Conservation (phyloP, 2,113 vertebrate genomes). For the Ptilonorhynchus violaceus region DNA sequence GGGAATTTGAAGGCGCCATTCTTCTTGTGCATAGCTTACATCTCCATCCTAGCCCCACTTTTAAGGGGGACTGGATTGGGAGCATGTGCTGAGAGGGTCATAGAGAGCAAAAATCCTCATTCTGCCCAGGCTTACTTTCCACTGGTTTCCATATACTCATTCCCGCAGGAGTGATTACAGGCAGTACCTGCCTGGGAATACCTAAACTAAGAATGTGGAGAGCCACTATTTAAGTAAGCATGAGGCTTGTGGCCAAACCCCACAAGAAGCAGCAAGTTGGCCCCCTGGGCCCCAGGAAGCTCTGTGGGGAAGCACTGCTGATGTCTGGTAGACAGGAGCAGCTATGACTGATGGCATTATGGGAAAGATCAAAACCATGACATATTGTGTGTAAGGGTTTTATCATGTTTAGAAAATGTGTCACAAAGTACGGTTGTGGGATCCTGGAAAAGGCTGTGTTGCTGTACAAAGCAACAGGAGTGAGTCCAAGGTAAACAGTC, state of each 20-base stretch:
- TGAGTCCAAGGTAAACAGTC: background rate
- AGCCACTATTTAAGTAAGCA: background rate
- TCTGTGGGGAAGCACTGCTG: background rate
- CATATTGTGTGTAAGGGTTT: background rate
- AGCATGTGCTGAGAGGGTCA: rapidly evolving
- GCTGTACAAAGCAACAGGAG: background rate
- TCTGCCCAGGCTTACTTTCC: background rate
- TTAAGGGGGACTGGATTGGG: background rate
- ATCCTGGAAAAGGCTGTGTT: background rate
- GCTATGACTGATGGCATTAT: background rate
- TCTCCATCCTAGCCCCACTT: background rate
- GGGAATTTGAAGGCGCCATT: background rate
- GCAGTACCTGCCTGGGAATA: background rate
- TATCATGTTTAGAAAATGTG: background rate
- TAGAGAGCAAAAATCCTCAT: background rate
- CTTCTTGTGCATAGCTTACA: background rate
- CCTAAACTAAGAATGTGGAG: background rate
- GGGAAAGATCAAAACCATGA: background rate
- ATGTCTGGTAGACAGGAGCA: background rate
- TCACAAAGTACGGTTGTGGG: background rate
- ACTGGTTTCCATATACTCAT: background rate
- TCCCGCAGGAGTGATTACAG: background rate
- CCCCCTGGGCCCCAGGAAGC: too few relatives aligned
- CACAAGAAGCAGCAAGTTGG: background rate
- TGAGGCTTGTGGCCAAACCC: background rate